Evolutionary conservation across 2,888 invertebrate species (phyloP), one percentile per base, ranked within the genome.

Genomic region (Trissolcus japonicus): DNA sequence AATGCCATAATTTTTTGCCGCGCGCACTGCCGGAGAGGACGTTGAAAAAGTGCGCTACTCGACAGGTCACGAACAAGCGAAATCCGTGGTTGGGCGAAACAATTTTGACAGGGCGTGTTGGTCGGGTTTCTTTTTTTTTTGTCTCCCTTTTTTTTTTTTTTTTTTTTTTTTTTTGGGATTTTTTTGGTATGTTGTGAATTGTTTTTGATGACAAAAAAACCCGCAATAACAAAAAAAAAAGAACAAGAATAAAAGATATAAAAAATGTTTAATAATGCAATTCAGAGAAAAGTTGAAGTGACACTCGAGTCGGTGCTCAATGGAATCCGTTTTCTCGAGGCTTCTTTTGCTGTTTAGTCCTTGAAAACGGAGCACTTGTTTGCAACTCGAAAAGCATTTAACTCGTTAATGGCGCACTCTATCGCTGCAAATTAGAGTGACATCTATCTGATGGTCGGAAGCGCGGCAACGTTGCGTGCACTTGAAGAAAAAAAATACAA

Each of bases 341-440:
- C 63, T 68, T 75, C 75, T 63, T 75, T 75, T 75, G 57, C 68
- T 59, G 54, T 63, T 75, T 59, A 50, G 75, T 68, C 68, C 62
- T 75, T 35, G 63, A 50, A 68, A 75, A 59, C 35, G 25, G 25
- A 16, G 59, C 75, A 75, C 75, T 75, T 54, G 51, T 56, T 75
- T 53, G 75, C 75, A n/a, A 75, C 75, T 75, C 63, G 25, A 74
- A 75, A 75, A 75, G 68, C 75, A 75, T 75, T 75, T 75, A 75
- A 75, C 75, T 74, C 46, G 57, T 74, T 74, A 74, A 74, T 74
- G 74, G 74, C 57, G 46, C 51, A 74, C 67, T 74, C 67, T 68
- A 63, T 67, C 51, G 74, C 56, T 66, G 57, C 53, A 67, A 67
- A 67, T 74, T 74, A 62, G 74, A 57, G 67, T 67, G 74, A 66